Evolutionary conservation across 1,140 invertebrate species (phyloP).

Genomic region (Pseudomyrmex sp.): DNA sequence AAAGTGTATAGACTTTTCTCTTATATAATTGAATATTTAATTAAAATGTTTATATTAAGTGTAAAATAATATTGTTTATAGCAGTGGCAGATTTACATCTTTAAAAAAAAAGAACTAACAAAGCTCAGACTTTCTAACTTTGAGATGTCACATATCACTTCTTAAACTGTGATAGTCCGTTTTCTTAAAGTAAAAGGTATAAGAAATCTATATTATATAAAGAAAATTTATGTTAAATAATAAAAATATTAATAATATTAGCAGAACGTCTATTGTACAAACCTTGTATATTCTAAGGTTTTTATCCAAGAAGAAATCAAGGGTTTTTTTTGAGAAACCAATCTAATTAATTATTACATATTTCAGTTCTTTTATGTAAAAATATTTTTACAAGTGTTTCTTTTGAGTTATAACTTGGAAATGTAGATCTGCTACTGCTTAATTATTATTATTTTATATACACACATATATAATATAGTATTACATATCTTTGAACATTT

Average conservation of each 20-base stretch:
- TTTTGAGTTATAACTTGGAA: not conserved
- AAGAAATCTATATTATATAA: no score
- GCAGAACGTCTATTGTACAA: no score
- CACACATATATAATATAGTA: constrained; percentile 28
- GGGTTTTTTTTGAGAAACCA: no score
- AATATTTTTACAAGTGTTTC: no score
- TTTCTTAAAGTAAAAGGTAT: not conserved
- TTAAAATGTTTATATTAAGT: constrained; percentile 24
- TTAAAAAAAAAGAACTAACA: not conserved
- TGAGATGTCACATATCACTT: not conserved
- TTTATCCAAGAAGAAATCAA: no score
- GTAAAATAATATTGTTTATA: constrained; percentile 22
- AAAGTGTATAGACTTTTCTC: constrained; percentile 9
- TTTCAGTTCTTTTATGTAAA: no score
- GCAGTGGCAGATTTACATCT: constrained; percentile 10
- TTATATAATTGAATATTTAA: constrained; percentile 24
- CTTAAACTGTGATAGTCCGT: not conserved
- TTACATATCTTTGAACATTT: constrained; percentile 20
- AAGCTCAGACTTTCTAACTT: not conserved
- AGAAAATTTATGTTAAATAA: no score
- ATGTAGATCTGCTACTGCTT: constrained; percentile 18
- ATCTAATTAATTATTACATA: no score
- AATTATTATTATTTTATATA: constrained; percentile 26
- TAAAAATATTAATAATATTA: no score
- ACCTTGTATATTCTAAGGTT: no score